Evolutionary conservation across 2,113 vertebrate genomes (phyloP), one percentile per base, ranked within the genome.

Genomic region (Menidia beryllina): DNA sequence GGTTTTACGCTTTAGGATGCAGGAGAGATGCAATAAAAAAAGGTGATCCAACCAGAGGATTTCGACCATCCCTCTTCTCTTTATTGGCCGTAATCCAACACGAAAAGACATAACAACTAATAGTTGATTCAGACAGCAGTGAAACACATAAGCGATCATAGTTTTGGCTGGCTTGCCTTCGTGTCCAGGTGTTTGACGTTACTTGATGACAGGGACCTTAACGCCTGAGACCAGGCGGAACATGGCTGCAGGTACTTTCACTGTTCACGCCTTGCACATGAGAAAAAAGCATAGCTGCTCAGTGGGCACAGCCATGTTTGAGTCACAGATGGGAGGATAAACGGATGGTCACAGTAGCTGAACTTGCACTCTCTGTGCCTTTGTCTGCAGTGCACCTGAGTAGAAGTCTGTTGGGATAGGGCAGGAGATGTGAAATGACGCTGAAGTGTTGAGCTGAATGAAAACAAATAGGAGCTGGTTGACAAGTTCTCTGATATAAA

Each of bases 301-400:
- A 81, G 82, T 60, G 67, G 66, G 64, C 64, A 36, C 34, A 39
- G 63, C 54, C 76, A 56, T 81, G 70, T 86, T 88, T 85, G 70
- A 81, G 52, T 43, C 57, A 78, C 47, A 71, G 74, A 55, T 50
- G 30, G 77, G 26, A 76, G 69, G 65, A 85, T 82, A 77, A 82
- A 91, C 70, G 75, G 72, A 84, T n/a, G 63, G 84, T 85, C 85
- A 78, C 77, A 86, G 77, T 43, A 53, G 55, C 61, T 86, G 85
- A 72, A 59, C 52, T 86, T 15, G 21, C 58, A 50, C 78, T 79
- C 75, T 61, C 49, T 41, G 53, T 0, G 30, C 65, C 63, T 86
- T 90, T 89, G 85, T 86, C 66, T 85, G 51, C 50, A 39, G 76
- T 39, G 15, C 87, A 89, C 88, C 89, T 91, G 90, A 89, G 85